A percentile compares a stretch with the other conserved stretches of the same genome.
phyloP scores from a whole-genome alignment of 2,113 vertebrate species.

The Motacilla alba region DNA sequence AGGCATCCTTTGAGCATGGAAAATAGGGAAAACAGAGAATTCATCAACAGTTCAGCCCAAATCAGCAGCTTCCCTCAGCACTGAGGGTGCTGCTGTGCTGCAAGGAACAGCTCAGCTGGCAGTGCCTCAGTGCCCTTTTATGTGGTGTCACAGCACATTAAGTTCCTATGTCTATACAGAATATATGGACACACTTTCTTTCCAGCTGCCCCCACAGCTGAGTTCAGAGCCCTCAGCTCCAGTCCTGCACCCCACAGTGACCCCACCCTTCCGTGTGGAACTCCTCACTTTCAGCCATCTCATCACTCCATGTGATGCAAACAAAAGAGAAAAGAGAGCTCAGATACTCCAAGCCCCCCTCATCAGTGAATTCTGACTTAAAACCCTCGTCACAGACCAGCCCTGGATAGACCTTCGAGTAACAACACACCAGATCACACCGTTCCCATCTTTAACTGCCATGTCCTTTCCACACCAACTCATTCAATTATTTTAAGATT shows the following conservation, averaged over 20 bases:
- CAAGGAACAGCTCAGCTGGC: neutral
- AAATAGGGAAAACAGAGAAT: neutral
- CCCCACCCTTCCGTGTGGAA: accelerated
- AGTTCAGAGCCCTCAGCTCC: accelerated
- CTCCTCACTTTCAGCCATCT: neutral
- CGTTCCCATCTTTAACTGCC: neutral
- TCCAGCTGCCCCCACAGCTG: accelerated
- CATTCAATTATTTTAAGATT: neutral
- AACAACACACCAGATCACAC: neutral
- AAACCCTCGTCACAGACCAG: neutral
- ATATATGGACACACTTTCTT: accelerated
- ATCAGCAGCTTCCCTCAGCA: neutral
- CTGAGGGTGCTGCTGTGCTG: neutral
- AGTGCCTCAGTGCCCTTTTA: neutral
- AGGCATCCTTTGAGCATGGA: neutral
- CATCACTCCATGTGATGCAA: accelerated
- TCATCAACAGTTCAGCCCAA: neutral
- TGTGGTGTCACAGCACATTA: neutral
- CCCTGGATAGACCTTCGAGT: neutral
- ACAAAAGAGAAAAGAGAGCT: neutral
- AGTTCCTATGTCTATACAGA: neutral
- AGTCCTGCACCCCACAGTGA: neutral
- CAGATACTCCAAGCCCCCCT: neutral
- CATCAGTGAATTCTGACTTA: neutral
- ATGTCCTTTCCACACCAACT: neutral